phyloP scores from a whole-genome alignment of 64 coral and sea anemone genomes.

The Catalaphyllia jardinei region DNA sequence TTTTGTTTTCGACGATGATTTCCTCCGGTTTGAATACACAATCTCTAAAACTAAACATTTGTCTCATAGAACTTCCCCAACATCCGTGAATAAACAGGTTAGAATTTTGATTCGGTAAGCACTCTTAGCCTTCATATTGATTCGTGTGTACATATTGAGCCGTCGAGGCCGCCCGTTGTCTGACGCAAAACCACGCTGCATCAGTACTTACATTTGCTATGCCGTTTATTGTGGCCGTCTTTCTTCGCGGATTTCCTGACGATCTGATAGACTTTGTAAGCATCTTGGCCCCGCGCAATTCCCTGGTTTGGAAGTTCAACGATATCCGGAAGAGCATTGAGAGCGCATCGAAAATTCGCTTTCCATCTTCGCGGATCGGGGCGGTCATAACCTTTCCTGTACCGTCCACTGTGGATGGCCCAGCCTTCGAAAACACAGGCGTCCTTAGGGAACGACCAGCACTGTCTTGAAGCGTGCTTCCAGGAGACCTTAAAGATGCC shows the following conservation, averaged over 20 bases:
- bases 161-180: not conserved
- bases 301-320: constrained; percentile 49
- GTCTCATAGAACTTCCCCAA: not conserved
- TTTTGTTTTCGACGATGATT: not conserved
- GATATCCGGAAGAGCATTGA: constrained; percentile 88
- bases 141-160: not conserved
- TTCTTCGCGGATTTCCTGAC: constrained; percentile 39
- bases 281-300: constrained; percentile 63
- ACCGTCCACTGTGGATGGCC: constrained; percentile 73
- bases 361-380: constrained; percentile 89
- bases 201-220: constrained; percentile 27
- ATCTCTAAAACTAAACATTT: not conserved
- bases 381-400: constrained; percentile 44
- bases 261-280: constrained; percentile 87
- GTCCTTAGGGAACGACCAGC: constrained; percentile 60
- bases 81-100: not conserved
- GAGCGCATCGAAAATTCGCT: constrained; percentile 84
- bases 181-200: not conserved
- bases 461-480: constrained; percentile 90
- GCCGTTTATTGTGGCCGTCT: constrained; percentile 10
- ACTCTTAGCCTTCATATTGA: not conserved
- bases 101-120: constrained; percentile 2
- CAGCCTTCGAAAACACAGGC: constrained; percentile 91
- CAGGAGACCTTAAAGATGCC: constrained; percentile 80
- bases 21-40: not conserved